These are phyloP conservation scores for Ramphastos sulfuratus DNA, from an alignment of 2,113 vertebrate species.

Conservation along the genomic window DNA sequence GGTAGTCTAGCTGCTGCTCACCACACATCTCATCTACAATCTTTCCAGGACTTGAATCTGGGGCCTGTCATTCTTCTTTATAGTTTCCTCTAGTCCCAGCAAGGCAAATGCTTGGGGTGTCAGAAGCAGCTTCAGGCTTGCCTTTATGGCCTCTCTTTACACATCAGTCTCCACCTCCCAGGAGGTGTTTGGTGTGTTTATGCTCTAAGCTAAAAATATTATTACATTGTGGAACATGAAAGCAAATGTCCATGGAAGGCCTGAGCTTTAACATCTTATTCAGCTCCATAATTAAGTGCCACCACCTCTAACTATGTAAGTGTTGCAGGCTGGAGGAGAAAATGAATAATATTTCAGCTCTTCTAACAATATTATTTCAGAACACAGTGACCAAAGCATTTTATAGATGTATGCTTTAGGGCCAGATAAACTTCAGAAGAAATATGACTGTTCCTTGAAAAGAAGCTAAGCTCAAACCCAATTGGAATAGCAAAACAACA, in stretches of 20 bases:
- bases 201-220: neutral
- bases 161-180: neutral
- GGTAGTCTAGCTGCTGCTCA: neutral
- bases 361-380: neutral
- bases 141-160: neutral
- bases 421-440: neutral
- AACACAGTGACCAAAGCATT: neutral
- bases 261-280: neutral
- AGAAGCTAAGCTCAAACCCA: neutral
- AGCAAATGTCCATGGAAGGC: neutral
- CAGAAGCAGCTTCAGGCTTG: neutral
- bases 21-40: neutral
- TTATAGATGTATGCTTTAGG: neutral
- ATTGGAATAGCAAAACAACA: neutral
- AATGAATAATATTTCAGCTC: neutral
- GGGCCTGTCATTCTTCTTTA: neutral
- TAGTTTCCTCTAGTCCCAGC: neutral
- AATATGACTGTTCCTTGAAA: neutral
- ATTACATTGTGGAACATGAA: neutral
- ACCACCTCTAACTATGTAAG: neutral
- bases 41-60: neutral
- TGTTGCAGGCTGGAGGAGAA: neutral
- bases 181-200: neutral
- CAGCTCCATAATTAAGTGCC: neutral
- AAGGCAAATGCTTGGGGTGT: neutral